Evolutionary conservation across 53 echinoderm and acorn worm species (phyloP).

Genomic region (Echinometra lucunter): DNA sequence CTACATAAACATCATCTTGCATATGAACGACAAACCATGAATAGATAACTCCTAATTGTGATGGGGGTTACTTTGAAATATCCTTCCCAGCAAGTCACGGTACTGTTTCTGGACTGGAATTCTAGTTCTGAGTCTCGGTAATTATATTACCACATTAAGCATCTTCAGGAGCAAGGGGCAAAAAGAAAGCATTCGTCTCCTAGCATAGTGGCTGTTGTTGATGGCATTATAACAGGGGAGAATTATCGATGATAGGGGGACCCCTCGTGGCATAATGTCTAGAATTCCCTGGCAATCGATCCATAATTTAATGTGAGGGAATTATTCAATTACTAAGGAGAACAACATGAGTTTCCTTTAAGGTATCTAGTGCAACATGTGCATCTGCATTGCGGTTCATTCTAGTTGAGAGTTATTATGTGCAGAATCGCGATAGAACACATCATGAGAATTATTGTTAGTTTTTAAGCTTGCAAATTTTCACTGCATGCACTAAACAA

Average conservation of each 20-base stretch:
- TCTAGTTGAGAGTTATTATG: background rate
- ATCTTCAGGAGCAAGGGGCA: background rate
- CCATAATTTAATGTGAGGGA: slow-evolving; percentile 44
- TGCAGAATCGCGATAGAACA: too few relatives aligned
- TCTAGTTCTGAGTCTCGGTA: background rate
- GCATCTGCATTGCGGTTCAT: background rate
- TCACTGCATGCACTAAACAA: too few relatives aligned
- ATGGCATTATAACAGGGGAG: background rate
- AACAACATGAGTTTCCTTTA: background rate
- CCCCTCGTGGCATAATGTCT: slow-evolving; percentile 26
- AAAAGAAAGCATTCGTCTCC: background rate
- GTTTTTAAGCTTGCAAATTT: too few relatives aligned
- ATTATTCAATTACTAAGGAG: slow-evolving; percentile 41
- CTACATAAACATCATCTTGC: too few relatives aligned
- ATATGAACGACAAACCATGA: background rate
- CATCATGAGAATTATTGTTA: too few relatives aligned
- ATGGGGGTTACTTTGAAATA: background rate
- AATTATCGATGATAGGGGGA: slow-evolving; percentile 44
- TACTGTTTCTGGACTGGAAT: background rate
- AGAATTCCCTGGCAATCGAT: slow-evolving; percentile 13
- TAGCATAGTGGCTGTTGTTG: background rate
- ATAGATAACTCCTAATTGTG: background rate
- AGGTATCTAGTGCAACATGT: background rate
- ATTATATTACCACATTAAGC: slow-evolving; percentile 14
- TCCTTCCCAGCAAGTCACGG: background rate